Base-by-base conservation (phyloP, 2,888 invertebrate genomes). In the Ormyrus labotus region DNA sequence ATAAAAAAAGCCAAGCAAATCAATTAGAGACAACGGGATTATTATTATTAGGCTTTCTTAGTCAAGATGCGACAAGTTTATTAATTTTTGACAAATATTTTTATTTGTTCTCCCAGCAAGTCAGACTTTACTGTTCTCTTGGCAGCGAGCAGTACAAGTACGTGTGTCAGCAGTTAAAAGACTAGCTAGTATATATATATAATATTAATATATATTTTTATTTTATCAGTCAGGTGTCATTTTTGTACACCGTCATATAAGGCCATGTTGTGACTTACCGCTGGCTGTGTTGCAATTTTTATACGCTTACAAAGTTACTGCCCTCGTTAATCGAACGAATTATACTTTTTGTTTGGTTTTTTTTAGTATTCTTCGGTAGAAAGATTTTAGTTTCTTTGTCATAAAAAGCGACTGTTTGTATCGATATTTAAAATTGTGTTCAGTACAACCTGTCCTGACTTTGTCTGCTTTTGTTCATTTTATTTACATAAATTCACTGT, bases 251-350 rank as follows among this genome's bases (percentile, higher is more conserved):
- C 88, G 80, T 85, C 85, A 88, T 89, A 89, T 77, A 81, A 89
- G 89, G 88, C 88, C 89, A 87, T 89, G 86, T 84, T 87, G 89
- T 88, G 88, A 89, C 85, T 88, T 78, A 83, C 84, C 84, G 86
- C 84, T 87, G 84, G 78, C 78, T 78, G 68, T 57, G 61, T 61
- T 77, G 57, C 55, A 60, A 57, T 76, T 65, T 57, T 55, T 63
- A 51, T 71, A 58, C 9, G 63, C 60, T 58, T 19, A 51, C 51
- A 67, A 75, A 60, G 50, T 67, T 75, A 67, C 48, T 34, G 19
- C 13, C 64, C 51, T 73, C 8, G 11, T 73, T 48, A 34, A 75
- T 75, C 76, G 69, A 69, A 76, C 63, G 60, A 76, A 57, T 19
- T 55, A 48, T 63, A 57, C 53, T 55, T 64, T 50, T 47, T 64